phyloP scores from a whole-genome alignment of 2,113 vertebrate species.

The Caracal caracal region DNA sequence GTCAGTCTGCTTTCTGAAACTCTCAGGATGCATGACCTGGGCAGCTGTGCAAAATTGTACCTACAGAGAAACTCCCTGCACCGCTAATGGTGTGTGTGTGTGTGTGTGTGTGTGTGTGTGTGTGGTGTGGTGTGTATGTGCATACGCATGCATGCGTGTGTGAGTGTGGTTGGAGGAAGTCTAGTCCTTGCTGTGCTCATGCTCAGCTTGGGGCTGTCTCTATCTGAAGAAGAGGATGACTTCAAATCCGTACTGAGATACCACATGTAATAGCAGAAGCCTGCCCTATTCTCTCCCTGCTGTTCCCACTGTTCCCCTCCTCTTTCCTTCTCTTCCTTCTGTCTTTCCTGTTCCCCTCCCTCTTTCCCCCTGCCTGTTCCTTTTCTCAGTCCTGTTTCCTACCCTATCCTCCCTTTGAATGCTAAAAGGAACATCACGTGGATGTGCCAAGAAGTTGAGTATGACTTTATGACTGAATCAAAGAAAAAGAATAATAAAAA shows the following conservation, averaged over 20 bases:
- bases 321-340: neutral
- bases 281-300: no score
- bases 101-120: neutral
- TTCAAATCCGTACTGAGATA: neutral
- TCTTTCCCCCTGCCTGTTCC: neutral
- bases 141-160: neutral
- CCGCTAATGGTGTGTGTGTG: accelerated
- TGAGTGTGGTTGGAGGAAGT: neutral
- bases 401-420: neutral
- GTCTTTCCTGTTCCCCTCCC: accelerated
- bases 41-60: neutral
- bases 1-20: neutral
- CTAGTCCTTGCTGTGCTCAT: accelerated
- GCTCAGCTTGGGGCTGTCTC: neutral
- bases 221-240: neutral
- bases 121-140: neutral
- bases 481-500: conserved; percentile 14
- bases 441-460: neutral
- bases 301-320: accelerated
- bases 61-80: neutral
- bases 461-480: conserved; percentile 22
- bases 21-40: neutral
- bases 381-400: neutral
- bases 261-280: accelerated
- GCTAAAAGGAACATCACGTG: neutral